Base-by-base conservation (phyloP, 1,140 invertebrate species). In the Lordiphosa stackelbergi region DNA sequence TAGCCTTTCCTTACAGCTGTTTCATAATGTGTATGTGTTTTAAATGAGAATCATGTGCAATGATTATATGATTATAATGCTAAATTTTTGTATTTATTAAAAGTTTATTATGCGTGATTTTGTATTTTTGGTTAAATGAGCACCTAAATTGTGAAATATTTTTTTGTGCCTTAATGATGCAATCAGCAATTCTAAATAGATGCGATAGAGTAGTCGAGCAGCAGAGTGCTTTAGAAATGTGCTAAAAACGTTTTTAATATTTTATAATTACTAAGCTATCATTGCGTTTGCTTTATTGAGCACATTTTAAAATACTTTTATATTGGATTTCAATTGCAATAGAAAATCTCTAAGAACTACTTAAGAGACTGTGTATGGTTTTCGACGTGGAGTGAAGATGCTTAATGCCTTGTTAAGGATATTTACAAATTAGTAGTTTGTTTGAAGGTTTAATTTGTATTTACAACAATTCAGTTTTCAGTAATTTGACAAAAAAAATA, bases 271-370 rank as follows among this genome's bases (percentile, higher is more conserved):
- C 8, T 51, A 8, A 40, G 12, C 40, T 37, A 22, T 35, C 19
- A 16, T 45, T 49, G 7, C 51, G 11, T 40, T 66, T 62, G 53
- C 47, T 62, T 53, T 59, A 63, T 79, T 83, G 75, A 81, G 75
- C 75, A 81, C 63, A 72, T 75, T 74, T 31, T 65, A 83, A 83
- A 81, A 79, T 79, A 79, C 77, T 81, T 73, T 61, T 69, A 58
- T 37, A 62, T 79, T 64, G 42, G 34, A 36, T 63, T 60, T 81
- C 35, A 56, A 74, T 81, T 72, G 75, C 46, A 28, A 8, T 72
- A 61, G 63, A 71, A 61, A 69, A 58, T 43, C 56, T 60, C 65
- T 74, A 79, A 53, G 74, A 49, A 51, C 77, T 79, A 79, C 68
- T 75, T 75, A 68, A 69, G 63, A 71, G 68, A 69, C 45, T 56